A percentile compares a stretch with the other conserved stretches of the same genome.
These are phyloP conservation scores for Cygnus buccinator DNA, from an alignment of 2,113 vertebrate genomes.

Conservation along the genomic window DNA sequence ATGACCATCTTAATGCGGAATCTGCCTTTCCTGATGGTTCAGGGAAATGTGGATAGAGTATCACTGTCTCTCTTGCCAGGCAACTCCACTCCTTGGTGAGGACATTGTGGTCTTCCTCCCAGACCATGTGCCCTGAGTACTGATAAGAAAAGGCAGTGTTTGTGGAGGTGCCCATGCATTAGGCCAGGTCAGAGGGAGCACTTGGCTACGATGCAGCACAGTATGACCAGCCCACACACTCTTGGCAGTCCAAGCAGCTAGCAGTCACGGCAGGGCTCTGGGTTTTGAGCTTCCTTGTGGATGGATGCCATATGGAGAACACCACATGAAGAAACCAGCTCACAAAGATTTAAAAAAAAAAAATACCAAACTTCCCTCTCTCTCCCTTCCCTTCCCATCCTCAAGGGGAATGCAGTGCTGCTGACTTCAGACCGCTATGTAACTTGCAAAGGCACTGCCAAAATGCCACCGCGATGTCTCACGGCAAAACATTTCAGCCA, in stretches of 20 bases:
- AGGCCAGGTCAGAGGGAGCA: not conserved
- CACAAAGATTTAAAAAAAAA: not conserved
- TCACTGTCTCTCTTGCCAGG: not conserved
- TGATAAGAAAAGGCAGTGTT: not conserved
- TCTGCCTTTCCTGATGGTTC: not conserved
- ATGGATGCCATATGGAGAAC: not conserved
- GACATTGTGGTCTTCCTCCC: accelerated
- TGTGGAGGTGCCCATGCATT: not conserved
- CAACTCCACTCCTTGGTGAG: not conserved
- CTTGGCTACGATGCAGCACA: not conserved
- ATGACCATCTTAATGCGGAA: not conserved
- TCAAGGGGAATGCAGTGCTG: not conserved
- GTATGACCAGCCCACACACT: not conserved
- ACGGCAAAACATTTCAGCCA: slow-evolving; percentile 45
- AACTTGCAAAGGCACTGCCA: not conserved
- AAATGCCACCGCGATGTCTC: slow-evolving; percentile 31
- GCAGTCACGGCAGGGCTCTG: not conserved
- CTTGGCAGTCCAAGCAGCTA: not conserved
- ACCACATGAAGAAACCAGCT: not conserved
- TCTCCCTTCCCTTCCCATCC: not conserved
- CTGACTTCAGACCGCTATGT: slow-evolving; percentile 6
- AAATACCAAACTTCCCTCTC: not conserved
- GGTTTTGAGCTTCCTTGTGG: not conserved
- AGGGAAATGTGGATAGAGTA: not conserved
- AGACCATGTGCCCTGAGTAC: accelerated